Evolutionary conservation across 2,797 vertebrate species (phyloP), one percentile per base, ranked within the genome.

Genomic region (Sternarchorhynchus goeldii): DNA sequence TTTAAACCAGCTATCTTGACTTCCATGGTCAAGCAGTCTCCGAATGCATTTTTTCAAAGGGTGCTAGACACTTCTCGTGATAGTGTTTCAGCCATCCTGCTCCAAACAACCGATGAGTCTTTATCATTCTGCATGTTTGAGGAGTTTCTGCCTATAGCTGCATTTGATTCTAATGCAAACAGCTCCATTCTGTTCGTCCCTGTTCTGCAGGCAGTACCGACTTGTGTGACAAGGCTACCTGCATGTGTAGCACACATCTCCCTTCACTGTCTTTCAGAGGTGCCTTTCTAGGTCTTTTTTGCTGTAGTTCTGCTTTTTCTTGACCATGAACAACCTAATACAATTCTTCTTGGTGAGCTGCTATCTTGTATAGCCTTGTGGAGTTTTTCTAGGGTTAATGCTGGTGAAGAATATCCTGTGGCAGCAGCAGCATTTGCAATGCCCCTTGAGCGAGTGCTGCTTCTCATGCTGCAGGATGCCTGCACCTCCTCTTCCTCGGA

Each of bases 321-420:
- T 50, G 56, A 18, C 18, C 5, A 16, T 75, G 21, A 6, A 79
- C 16, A 0, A 17, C 21, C 21, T 67, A 70, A 17, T 56, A 82
- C 1, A 82, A 57, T 16, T 85, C 72, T 45, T 82, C 77, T 59
- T 80, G 75, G n/a, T 55, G 31, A 6, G 56, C 34, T 0, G 75
- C 71, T 63, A 81, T 72, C n/a, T 78, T 78, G 62, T 21, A 85
- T 80, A 0, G 34, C 57, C 7, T 85, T 50, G 53, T 82, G 75
- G 18, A 81, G 29, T 7, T 20, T 67, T 20, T 82, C 66, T 8
- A 81, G 10, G 0, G 67, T 64, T 12, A 85, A 20, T 3, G 31
- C 8, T 1, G 63, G 55, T 0, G 63, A 18, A 21, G 55, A 5
- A 5, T 57, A 21, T 3, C 69, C 76, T 34, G 76, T 57, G 4